Evolutionary conservation across 2,797 vertebrate species (phyloP), one percentile per base, ranked within the genome.

Genomic region (Thaleichthys pacificus): DNA sequence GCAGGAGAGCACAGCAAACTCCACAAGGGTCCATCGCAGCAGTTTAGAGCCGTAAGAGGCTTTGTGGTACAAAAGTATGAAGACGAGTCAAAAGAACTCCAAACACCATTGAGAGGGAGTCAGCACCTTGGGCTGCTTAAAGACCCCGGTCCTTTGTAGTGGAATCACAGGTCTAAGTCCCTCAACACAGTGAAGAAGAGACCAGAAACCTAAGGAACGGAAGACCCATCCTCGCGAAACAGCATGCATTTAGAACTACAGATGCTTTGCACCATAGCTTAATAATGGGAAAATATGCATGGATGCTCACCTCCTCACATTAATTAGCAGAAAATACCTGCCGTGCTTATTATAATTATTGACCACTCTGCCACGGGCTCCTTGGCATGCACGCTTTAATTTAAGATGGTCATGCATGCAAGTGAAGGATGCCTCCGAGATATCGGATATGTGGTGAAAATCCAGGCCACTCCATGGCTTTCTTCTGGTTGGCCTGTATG

Each of bases 71-170:
- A 81, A 83, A 81, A 49, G 66, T 66, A 75, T 61, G 80, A 85
- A 78, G 61, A 35, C 69, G 66, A 82, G 83, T 74, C 80, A 84
- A 82, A 80, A 78, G 76, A 61, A 70, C 69, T 86, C 82, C 81
- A 86, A 90, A 86, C 73, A 78, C 80, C 71, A 63, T 72, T 69
- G 78, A 68, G 67, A 54, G 38, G 66, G 80, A 86, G 89, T 91
- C 91, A 91, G 89, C 91, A 91, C 71, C 85, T 88, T 73, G 70
- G 68, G 30, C 65, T 74, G 85, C 89, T 90, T 85, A 79, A 72
- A 81, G 75, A 79, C 58, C 58, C 81, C 76, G 68, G 78, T 66
- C 72, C 80, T 87, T 58, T 81, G 70, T 67, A 68, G 77, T 30
- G 42, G 76, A 74, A 72, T 84, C 77, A 73, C 68, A 71, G 82